Evolutionary conservation across 1,140 invertebrate species (phyloP), one percentile per base, ranked within the genome.

Genomic region (Drosophila murphyi): DNA sequence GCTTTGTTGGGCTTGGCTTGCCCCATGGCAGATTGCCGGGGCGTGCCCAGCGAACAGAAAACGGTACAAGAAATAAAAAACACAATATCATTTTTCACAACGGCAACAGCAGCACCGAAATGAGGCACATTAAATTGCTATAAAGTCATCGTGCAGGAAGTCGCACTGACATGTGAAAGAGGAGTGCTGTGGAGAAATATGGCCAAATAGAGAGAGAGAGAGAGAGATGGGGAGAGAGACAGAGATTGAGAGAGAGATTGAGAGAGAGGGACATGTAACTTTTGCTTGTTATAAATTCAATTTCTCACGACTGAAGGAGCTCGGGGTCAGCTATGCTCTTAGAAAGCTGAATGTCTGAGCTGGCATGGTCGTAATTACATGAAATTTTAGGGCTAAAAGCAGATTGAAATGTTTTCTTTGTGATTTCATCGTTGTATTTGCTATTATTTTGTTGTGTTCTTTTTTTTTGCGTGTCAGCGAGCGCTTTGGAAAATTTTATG

Each of bases 261-360:
- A 41, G n/a, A 34, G 29, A 31, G 51, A 31, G 50, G 54, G 47
- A 88, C 76, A 82, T 83, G 67, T 80, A 77, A 80, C 80, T 80
- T 86, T 82, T 69, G 76, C 81, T 87, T 88, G 80, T 83, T 87
- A 70, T 88, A 88, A 87, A 88, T 88, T 88, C 75, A 82, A 88
- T 87, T 87, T 87, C 77, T 65, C 59, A 76, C 55, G 65, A 61
- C 72, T 75, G 51, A 55, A 69, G 47, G 62, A 72, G 67, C 51
- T 74, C 29, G 47, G 20, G 55, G 39, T 3, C 8, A n/a, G 20
- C 41, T 31, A 32, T 32, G 8, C 28, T 10, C 32, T 20, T 20
- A 20, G 20, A 20, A 20, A 20, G 8, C 3, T 50, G 34, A 12
- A 29, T 48, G 39, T n/a, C 10, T 31, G 12, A 28, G 28, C 10